Base-by-base conservation (phyloP, 2,888 invertebrate genomes). In the Panopea generosa region DNA sequence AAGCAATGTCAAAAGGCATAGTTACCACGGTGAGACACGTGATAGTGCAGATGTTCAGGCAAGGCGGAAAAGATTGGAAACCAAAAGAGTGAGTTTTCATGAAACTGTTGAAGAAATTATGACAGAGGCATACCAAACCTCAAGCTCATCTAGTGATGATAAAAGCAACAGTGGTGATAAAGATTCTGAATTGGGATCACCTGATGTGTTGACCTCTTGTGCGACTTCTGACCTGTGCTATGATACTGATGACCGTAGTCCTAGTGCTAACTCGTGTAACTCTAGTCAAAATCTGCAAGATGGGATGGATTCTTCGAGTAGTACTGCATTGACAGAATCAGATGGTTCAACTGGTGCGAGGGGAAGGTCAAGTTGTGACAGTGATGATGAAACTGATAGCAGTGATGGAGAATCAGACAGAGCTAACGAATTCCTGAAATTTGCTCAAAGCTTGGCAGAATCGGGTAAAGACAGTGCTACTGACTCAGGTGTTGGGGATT, bases 21-120 rank as follows among this genome's bases (percentile, higher is more conserved):
- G 77, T 65, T 75, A 72, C 24, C 78, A 83, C 60, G 80, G 78
- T 68, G 80, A 80, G 47, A 70, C 76, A 26, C 50, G 18, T 40
- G 77, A 76, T 27, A 67, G 49, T 65, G 55, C 63, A 53, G 52
- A 69, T 52, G 57, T 27, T 6, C 33, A 57, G 26, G 52, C 14
- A 14, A 65, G 56, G 29, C 63, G 77, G 56, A 81, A 81, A 52
- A 49, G 68, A 22, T 20, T 77, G 52, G 84, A 84, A 60, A 74
- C 77, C 7, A 87, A 87, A 50, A 77, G 87, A 18, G 87, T 87
- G 16, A 87, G 87, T 67, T 87, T 86, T 78, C 87, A 87, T 69
- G 87, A 86, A 63, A 81, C 77, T 24, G 81, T 81, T 49, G 78
- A 77, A 63, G 82, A 82, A 65, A 82, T 78, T 29, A 71, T 74